Percentiles rank a stretch among this genome's conserved stretches.
Conservation (phyloP, 2,113 vertebrate genomes). For the Nesogale talazaci region DNA sequence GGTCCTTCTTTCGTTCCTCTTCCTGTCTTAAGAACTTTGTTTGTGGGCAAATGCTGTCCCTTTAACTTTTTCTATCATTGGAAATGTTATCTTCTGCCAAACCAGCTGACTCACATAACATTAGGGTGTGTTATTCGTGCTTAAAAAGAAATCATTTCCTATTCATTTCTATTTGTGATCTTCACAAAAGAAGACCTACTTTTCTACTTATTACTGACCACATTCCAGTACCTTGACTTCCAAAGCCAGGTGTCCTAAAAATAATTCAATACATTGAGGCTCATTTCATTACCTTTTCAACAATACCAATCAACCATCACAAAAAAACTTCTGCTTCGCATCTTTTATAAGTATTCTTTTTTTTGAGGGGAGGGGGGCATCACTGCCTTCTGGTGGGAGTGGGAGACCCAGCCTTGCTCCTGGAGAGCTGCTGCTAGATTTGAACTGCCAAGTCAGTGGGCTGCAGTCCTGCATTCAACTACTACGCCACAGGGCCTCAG, state of each 20-base stretch:
- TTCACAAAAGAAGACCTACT: background rate
- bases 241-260: background rate
- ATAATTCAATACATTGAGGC: conserved; percentile 20
- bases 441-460: too few relatives aligned
- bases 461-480: too few relatives aligned
- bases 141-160: background rate
- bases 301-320: conserved; percentile 4
- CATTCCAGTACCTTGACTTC: conserved; percentile 11
- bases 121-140: background rate
- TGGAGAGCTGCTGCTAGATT: too few relatives aligned
- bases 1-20: too few relatives aligned
- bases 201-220: background rate
- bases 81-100: background rate
- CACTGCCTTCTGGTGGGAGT: too few relatives aligned
- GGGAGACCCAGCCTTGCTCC: too few relatives aligned
- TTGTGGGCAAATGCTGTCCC: too few relatives aligned
- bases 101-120: background rate
- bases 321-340: background rate
- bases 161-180: background rate
- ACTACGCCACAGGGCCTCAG: too few relatives aligned
- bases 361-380: too few relatives aligned
- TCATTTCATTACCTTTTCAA: conserved; percentile 25
- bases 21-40: too few relatives aligned
- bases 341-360: background rate
- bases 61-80: background rate